A percentile compares a stretch with the other conserved stretches of the same genome.
phyloP scores from a whole-genome alignment of 2,113 vertebrate species.

The Amblyopsis rosae region DNA sequence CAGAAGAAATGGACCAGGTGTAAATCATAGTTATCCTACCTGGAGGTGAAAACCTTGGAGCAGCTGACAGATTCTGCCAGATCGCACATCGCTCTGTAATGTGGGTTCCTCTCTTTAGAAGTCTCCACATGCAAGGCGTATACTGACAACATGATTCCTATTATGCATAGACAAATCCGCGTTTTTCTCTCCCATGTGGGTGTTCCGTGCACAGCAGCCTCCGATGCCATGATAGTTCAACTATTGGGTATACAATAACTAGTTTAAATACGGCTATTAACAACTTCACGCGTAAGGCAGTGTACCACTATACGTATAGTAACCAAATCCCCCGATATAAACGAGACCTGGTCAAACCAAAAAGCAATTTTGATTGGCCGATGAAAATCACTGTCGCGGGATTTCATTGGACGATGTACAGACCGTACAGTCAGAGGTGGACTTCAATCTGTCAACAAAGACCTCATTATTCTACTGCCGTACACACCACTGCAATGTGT shows the following conservation, averaged over 20 bases:
- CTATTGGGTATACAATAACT: slow-evolving; percentile 8
- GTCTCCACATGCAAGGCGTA: slow-evolving; percentile 84
- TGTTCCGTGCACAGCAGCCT: slow-evolving; percentile 7
- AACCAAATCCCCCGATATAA: too few relatives aligned
- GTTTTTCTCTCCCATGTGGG: slow-evolving; percentile 73
- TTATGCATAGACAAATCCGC: slow-evolving; percentile 65
- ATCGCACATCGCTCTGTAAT: slow-evolving; percentile 82
- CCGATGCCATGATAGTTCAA: slow-evolving; percentile 33
- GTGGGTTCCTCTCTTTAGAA: slow-evolving; percentile 74
- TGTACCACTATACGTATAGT: too few relatives aligned
- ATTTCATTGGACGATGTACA: slow-evolving; percentile 43
- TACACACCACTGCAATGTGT: too few relatives aligned
- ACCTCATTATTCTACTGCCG: too few relatives aligned
- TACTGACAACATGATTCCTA: slow-evolving; percentile 76
- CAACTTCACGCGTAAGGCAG: too few relatives aligned
- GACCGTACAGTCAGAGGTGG: slow-evolving; percentile 21
- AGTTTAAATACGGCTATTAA: background rate
- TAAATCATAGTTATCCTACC: slow-evolving; percentile 57
- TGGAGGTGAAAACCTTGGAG: slow-evolving; percentile 85
- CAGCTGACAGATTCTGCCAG: slow-evolving; percentile 81
- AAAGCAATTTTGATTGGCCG: slow-evolving; percentile 52
- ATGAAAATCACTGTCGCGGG: background rate
- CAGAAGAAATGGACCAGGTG: background rate
- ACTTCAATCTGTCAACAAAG: slow-evolving; percentile 29
- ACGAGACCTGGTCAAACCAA: too few relatives aligned